phyloP scores from a whole-genome alignment of 2,113 vertebrate genomes.

The Phrynosoma platyrhinos region DNA sequence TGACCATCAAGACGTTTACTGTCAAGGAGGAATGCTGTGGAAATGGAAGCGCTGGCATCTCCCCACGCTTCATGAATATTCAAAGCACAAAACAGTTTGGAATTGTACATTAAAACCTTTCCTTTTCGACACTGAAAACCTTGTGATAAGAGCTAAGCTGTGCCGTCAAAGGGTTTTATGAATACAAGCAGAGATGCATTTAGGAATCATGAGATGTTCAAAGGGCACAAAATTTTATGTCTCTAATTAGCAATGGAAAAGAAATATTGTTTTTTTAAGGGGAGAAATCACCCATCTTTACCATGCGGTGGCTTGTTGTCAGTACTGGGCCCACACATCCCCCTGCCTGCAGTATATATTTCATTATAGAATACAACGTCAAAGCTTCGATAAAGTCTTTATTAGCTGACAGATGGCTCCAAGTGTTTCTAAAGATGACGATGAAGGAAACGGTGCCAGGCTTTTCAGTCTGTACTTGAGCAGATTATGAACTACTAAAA shows the following conservation, averaged over 20 bases:
- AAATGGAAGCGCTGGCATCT: constrained; percentile 12
- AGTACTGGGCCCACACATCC: constrained; percentile 50
- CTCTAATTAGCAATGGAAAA: constrained; percentile 56
- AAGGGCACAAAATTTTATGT: constrained; percentile 48
- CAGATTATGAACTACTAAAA: constrained; percentile 53
- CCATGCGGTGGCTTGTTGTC: constrained; percentile 42
- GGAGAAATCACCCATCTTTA: constrained; percentile 57
- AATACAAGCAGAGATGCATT: constrained; percentile 38
- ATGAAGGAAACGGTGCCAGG: constrained; percentile 52
- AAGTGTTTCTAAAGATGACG: constrained; percentile 57
- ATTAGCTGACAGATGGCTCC: constrained; percentile 71
- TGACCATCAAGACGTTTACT: not conserved
- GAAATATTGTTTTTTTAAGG: constrained; percentile 32
- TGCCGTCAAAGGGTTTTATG: constrained; percentile 39
- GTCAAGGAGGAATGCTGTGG: not conserved
- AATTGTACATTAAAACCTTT: constrained; percentile 33
- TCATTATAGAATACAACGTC: constrained; percentile 62
- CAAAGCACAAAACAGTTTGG: constrained; percentile 23
- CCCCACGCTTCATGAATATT: constrained; percentile 18
- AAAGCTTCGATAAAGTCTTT: constrained; percentile 59
- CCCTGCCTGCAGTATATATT: constrained; percentile 35
- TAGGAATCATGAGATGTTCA: constrained; percentile 46
- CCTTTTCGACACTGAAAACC: constrained; percentile 44
- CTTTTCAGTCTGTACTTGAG: constrained; percentile 58
- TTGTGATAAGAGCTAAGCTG: constrained; percentile 33